Evolutionary conservation across 1,140 invertebrate genomes (phyloP), one percentile per base, ranked within the genome.

Genomic region (Mesaphorura yosii): DNA sequence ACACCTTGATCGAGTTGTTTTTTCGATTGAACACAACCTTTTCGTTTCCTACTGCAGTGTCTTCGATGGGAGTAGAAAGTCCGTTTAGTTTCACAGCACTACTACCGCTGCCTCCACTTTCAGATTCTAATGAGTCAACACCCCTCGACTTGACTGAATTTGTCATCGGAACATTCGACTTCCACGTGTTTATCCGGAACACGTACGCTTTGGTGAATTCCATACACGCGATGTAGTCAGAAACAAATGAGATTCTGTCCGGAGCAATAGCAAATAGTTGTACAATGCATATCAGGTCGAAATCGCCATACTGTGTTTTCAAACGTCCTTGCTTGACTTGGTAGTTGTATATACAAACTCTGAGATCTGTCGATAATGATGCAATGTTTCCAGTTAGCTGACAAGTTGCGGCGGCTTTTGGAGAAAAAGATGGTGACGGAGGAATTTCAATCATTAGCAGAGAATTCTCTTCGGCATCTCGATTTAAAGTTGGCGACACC

Each of bases 361-460:
- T 48, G 14, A 37, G 28, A 14, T 57, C 52, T 19, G 54, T 54
- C 26, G 57, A 55, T 15, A 63, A 42, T 10, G 37, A 50, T 19
- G 61, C 57, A n/a, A 63, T 45, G 44, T 63, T 52, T 12, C 56
- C 61, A 15, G 55, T 42, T 19, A 55, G n/a, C 29, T 41, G 46
- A 37, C 61, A 63, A 19, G 57, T 58, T 17, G 55, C 40, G 3
- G 52, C 51, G 31, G 57, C 54, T 34, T 29, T 52, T 12, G 55
- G 44, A 4, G 51, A 27, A 22, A 53, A 45, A 10, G 45, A 50
- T 4, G 51, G 42, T 27, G 51, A 49, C 15, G 51, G 20, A n/a
- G 61, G 58, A 12, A 63, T 59, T 53, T 63, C 61, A 34, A 63
- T 47, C 61, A 63, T 63, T 25, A 45, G 41, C 0, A 63, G 23